phyloP scores from a whole-genome alignment of 1,140 invertebrate genomes.

The Euura saliciscinereae region DNA sequence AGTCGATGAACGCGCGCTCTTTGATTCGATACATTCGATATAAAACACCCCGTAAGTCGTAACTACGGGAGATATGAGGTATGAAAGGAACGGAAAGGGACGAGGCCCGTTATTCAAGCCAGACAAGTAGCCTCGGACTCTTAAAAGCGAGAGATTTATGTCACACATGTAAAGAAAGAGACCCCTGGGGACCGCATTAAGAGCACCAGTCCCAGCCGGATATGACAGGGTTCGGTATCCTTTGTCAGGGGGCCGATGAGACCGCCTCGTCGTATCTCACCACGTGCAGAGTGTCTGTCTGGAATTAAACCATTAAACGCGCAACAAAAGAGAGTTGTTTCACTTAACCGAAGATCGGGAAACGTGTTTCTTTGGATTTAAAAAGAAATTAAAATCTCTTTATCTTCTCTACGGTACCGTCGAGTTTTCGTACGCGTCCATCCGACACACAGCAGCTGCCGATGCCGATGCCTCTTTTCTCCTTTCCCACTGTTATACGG shows the following conservation, averaged over 20 bases:
- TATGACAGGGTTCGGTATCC: neutral
- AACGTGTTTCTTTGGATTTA: too few species aligned
- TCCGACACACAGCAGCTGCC: neutral
- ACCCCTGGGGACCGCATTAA: neutral
- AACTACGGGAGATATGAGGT: too few species aligned
- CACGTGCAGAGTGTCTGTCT: too few species aligned
- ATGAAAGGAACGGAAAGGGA: too few species aligned
- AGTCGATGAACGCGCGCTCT: neutral
- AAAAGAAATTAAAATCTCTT: too few species aligned
- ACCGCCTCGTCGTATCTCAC: neutral
- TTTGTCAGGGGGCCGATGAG: neutral
- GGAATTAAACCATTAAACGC: neutral
- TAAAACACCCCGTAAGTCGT: too few species aligned
- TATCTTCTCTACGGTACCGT: too few species aligned
- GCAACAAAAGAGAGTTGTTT: neutral
- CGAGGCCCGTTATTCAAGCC: too few species aligned
- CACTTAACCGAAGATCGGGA: neutral
- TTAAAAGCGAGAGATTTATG: slow-evolving; percentile 5
- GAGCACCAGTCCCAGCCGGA: neutral
- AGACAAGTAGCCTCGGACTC: neutral
- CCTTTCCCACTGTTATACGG: neutral
- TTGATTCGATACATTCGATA: too few species aligned
- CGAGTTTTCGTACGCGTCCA: too few species aligned
- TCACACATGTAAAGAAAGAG: neutral
- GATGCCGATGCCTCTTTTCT: neutral